Conservation (phyloP, 2,888 invertebrate genomes). For the Protodeltote pygarga region DNA sequence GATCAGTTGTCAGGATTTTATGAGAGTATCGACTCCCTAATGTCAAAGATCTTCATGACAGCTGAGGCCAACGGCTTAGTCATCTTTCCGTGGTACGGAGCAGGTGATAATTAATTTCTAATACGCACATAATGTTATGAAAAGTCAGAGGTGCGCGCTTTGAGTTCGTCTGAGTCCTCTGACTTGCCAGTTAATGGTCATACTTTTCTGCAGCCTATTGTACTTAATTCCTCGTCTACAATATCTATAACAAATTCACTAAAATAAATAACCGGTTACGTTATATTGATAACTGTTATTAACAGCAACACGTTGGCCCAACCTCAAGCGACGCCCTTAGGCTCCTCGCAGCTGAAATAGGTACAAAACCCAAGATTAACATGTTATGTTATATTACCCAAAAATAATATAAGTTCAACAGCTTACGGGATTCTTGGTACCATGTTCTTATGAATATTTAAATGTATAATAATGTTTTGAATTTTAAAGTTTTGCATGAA, state of each 20-base stretch:
- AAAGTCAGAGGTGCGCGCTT: too few relatives aligned
- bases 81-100: too few relatives aligned
- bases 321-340: constrained; percentile 14
- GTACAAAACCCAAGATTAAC: constrained; percentile 33
- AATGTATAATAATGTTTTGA: constrained; percentile 12
- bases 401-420: constrained; percentile 8
- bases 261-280: constrained; percentile 16
- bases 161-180: too few relatives aligned
- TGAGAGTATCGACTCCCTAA: too few relatives aligned
- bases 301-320: constrained; percentile 27
- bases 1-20: too few relatives aligned
- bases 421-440: constrained; percentile 19
- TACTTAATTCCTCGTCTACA: neutral
- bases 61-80: too few relatives aligned
- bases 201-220: neutral
- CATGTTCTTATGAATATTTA: constrained; percentile 16
- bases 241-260: too few relatives aligned
- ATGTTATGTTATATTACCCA: constrained; percentile 12
- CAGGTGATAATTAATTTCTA: too few relatives aligned
- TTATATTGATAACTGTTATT: constrained; percentile 28
- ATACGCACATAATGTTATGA: too few relatives aligned
- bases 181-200: too few relatives aligned
- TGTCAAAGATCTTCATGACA: too few relatives aligned
- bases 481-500: constrained; percentile 25
- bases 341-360: constrained; percentile 34